Evolutionary conservation across 2,797 vertebrate species (phyloP).

Genomic region (Pachyuromys duprasi): DNA sequence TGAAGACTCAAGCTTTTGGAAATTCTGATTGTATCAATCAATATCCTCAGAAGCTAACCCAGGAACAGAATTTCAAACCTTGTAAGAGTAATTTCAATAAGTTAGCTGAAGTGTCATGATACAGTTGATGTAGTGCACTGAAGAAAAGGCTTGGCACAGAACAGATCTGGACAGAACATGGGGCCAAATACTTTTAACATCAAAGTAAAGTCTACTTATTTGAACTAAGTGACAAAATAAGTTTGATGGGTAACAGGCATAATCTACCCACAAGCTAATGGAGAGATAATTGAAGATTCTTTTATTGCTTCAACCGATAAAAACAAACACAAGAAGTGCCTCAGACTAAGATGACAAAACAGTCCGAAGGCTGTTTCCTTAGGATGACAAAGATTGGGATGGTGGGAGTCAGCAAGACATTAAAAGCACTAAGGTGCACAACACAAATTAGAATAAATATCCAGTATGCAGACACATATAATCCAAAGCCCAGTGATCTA

Average conservation of each 20-base stretch:
- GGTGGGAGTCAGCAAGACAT: too few relatives aligned
- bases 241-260: too few relatives aligned
- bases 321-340: background rate
- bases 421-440: background rate
- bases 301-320: background rate
- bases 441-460: background rate
- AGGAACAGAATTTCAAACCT: background rate
- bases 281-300: accelerated
- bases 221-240: background rate
- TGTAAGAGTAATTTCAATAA: background rate
- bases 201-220: background rate
- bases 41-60: background rate
- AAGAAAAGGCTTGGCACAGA: background rate
- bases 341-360: background rate
- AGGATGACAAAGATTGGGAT: accelerated
- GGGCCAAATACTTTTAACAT: background rate
- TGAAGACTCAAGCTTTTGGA: background rate
- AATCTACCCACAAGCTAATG: background rate
- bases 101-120: background rate
- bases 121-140: background rate
- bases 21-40: background rate
- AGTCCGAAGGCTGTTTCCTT: accelerated
- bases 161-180: background rate
- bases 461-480: background rate
- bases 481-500: background rate